Percentiles rank a stretch among this genome's conserved stretches.
These are phyloP conservation scores for Paratilapia polleni DNA, from an alignment of 2,113 vertebrate genomes.

Conservation along the genomic window DNA sequence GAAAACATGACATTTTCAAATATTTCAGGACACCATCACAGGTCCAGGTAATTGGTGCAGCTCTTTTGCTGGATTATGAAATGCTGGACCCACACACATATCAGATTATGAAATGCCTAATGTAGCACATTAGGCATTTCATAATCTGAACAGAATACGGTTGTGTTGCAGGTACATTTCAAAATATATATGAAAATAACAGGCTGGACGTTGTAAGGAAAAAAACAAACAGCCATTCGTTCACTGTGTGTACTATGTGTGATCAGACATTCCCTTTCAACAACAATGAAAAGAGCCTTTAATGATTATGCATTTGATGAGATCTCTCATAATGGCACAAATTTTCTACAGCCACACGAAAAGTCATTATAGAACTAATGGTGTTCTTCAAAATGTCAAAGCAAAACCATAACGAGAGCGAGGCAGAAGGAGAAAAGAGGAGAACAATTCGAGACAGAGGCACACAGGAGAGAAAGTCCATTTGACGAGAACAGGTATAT, in stretches of 20 bases:
- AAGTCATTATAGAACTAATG: slow-evolving; percentile 71
- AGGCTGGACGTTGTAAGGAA: not conserved
- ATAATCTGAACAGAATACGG: not conserved
- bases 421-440: not conserved
- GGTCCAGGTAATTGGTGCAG: slow-evolving; percentile 4
- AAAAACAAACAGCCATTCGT: not conserved
- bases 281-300: slow-evolving; percentile 57
- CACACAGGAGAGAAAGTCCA: slow-evolving; percentile 36
- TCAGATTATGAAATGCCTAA: too few species aligned
- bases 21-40: slow-evolving; percentile 12
- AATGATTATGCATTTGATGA: slow-evolving; percentile 64
- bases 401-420: slow-evolving; percentile 37
- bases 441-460: not conserved
- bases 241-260: not conserved
- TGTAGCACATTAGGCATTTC: not conserved
- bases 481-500: slow-evolving; percentile 39
- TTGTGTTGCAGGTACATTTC: not conserved
- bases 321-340: slow-evolving; percentile 57
- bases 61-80: not conserved
- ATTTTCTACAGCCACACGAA: slow-evolving; percentile 62
- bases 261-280: slow-evolving; percentile 46
- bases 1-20: slow-evolving; percentile 34
- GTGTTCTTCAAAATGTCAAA: slow-evolving; percentile 71
- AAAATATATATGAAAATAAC: slow-evolving; percentile 8
- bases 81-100: not conserved